A percentile compares a stretch with the other conserved stretches of the same genome.
Evolutionary conservation across 2,797 vertebrate genomes (phyloP).

Genomic region (Bradypodion pumilum): DNA sequence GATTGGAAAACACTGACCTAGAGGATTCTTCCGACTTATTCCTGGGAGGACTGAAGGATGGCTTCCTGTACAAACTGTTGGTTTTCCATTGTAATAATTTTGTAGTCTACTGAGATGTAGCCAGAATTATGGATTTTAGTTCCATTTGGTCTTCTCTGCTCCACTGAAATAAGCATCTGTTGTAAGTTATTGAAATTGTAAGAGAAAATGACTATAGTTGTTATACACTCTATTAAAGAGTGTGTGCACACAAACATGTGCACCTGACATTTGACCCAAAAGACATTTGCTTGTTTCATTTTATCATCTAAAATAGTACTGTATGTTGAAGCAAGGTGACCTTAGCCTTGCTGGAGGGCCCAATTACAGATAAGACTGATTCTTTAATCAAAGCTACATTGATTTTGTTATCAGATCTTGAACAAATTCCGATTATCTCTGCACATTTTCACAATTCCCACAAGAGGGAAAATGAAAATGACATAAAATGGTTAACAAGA

Average conservation of each 20-base stretch:
- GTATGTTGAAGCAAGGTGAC: constrained; percentile 24
- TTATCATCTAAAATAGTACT: not conserved
- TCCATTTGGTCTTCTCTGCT: not conserved
- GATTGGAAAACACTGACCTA: no score
- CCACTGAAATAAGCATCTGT: not conserved
- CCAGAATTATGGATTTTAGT: not conserved
- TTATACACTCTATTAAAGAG: not conserved
- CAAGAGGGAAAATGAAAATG: constrained; percentile 34
- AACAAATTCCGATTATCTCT: constrained; percentile 30
- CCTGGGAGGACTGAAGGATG: not conserved
- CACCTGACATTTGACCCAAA: not conserved
- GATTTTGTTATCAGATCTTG: constrained; percentile 45
- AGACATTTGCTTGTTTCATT: not conserved
- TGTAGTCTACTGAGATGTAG: not conserved
- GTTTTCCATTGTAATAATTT: not conserved
- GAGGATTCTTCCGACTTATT: not conserved
- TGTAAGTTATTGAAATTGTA: not conserved
- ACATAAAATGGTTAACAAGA: not conserved
- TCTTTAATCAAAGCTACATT: constrained; percentile 48
- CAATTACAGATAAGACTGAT: constrained; percentile 24
- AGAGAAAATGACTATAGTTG: not conserved
- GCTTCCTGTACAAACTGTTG: not conserved
- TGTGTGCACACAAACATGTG: not conserved
- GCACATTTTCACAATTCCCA: constrained; percentile 44
- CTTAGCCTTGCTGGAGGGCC: constrained; percentile 13